Evolutionary conservation across 2,888 invertebrate genomes (phyloP).

Genomic region (Polylopha cassiicola): DNA sequence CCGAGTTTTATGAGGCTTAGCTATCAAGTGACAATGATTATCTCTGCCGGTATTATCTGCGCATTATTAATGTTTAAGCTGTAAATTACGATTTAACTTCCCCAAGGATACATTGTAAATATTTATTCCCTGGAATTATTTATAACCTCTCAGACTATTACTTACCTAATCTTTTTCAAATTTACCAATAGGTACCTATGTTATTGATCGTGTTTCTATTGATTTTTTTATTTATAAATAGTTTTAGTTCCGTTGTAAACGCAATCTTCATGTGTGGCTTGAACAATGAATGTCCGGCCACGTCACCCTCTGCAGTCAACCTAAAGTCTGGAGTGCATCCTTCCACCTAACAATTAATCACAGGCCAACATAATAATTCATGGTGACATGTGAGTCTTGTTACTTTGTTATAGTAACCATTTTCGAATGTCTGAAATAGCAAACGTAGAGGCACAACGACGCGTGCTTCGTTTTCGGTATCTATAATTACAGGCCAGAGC

Average conservation of each 20-base stretch:
- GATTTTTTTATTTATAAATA: not conserved
- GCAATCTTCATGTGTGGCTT: slow-evolving; percentile 28
- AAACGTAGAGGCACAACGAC: slow-evolving; percentile 13
- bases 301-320: slow-evolving; percentile 42
- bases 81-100: not conserved
- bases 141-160: too few species aligned
- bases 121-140: too few species aligned
- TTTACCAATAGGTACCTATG: not conserved
- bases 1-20: slow-evolving; percentile 5
- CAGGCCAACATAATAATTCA: slow-evolving; percentile 9
- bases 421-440: slow-evolving; percentile 9
- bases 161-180: too few species aligned
- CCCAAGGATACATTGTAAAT: too few species aligned
- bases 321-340: slow-evolving; percentile 60
- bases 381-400: slow-evolving; percentile 1
- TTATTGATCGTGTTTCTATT: too few species aligned
- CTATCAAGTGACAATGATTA: slow-evolving; percentile 9
- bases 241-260: slow-evolving; percentile 23
- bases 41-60: slow-evolving; percentile 5
- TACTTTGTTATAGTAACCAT: slow-evolving; percentile 7
- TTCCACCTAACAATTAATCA: slow-evolving; percentile 48
- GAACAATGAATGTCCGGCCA: slow-evolving; percentile 60
- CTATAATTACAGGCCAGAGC: slow-evolving; percentile 17
- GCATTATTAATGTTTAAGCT: slow-evolving; percentile 9
- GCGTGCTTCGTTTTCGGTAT: slow-evolving; percentile 20